A percentile compares a stretch with the other conserved stretches of the same genome.
These are phyloP conservation scores for Bimastos eiseni DNA, from an alignment of 2,888 invertebrate species.

Conservation along the genomic window DNA sequence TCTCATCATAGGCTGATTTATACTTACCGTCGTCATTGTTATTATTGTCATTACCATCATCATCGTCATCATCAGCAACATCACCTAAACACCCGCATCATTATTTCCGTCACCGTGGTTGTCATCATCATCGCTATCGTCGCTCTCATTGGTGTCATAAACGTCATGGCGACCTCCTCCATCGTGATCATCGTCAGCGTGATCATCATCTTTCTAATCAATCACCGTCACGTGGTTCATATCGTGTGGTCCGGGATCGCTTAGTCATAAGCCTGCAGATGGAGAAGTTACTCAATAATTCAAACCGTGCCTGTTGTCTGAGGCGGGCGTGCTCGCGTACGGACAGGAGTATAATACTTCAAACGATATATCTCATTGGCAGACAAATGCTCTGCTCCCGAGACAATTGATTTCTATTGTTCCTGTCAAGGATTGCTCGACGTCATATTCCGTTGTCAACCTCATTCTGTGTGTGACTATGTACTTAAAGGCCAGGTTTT, in stretches of 20 bases:
- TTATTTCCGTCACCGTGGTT: background rate
- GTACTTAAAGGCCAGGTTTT: no score
- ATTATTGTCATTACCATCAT: background rate
- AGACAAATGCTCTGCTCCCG: background rate
- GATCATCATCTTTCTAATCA: background rate
- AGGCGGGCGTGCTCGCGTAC: background rate
- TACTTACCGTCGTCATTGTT: background rate
- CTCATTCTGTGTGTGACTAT: background rate
- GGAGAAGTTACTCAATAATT: background rate
- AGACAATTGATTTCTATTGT: background rate
- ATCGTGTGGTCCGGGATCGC: background rate
- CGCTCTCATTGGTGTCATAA: background rate
- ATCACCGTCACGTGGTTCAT: background rate
- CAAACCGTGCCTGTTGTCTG: background rate
- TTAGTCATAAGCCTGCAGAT: background rate
- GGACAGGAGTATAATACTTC: background rate
- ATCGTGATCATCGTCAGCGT: no score
- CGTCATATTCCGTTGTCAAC: background rate
- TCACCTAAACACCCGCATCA: background rate
- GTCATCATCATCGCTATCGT: background rate
- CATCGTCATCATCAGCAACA: background rate
- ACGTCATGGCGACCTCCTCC: no score
- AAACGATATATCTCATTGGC: conserved; percentile 4
- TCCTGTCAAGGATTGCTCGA: background rate
- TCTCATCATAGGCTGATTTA: background rate